Evolutionary conservation across 2,888 invertebrate species (phyloP).

Genomic region (Lepidochrysops patricia): DNA sequence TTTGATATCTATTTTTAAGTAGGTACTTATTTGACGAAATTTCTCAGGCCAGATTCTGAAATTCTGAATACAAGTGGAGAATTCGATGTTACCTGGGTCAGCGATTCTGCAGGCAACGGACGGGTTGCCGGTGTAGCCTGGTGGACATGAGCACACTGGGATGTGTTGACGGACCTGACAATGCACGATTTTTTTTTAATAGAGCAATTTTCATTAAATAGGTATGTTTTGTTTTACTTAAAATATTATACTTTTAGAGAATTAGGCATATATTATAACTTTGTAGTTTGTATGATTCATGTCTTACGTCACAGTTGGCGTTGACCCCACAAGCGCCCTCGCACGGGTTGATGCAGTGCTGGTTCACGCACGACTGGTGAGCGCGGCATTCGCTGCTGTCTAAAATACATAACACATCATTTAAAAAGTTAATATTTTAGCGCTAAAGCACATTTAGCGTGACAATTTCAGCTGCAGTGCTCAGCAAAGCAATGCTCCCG

Average conservation of each 20-base stretch:
- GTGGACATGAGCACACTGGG: conserved; percentile 85
- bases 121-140: conserved; percentile 86
- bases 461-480: no score
- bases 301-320: conserved; percentile 83
- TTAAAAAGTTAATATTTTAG: no score
- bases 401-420: conserved; percentile 31
- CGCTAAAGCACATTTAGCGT: no score
- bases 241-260: no score
- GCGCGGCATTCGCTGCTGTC: conserved; percentile 85
- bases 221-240: no score
- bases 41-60: background rate
- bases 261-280: no score
- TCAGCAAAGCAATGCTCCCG: no score
- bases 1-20: no score
- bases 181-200: background rate
- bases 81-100: conserved; percentile 86
- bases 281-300: no score
- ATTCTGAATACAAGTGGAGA: no score
- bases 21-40: no score
- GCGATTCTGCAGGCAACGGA: conserved; percentile 80
- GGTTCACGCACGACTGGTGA: conserved; percentile 82
- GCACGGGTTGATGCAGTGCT: conserved; percentile 87
- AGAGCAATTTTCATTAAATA: no score
- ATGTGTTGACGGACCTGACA: conserved; percentile 79
- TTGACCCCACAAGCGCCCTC: conserved; percentile 82